These are phyloP conservation scores for Philopotamus ludificatus DNA, from an alignment of 1,140 invertebrate species.

Conservation along the genomic window DNA sequence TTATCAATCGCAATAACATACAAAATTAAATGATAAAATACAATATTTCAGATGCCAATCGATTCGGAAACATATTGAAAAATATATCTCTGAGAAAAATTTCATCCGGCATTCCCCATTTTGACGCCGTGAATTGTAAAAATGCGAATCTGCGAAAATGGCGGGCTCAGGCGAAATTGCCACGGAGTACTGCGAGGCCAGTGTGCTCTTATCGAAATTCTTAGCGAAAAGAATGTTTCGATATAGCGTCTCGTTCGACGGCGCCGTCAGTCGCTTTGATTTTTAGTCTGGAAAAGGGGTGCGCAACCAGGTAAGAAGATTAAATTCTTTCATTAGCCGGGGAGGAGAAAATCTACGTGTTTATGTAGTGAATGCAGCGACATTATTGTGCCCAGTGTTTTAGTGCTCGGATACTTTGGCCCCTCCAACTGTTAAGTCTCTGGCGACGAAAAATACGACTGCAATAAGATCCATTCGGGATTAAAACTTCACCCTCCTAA, in stretches of 20 bases:
- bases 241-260: neutral
- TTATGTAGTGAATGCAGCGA: neutral
- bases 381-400: constrained; percentile 5
- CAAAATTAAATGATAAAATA: no score
- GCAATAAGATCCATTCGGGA: constrained; percentile 6
- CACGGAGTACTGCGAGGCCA: neutral
- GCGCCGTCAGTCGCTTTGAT: neutral
- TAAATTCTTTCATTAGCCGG: constrained; percentile 7
- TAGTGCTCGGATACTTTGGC: neutral
- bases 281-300: neutral
- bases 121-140: neutral
- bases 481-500: constrained; percentile 3
- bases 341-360: constrained; percentile 1
- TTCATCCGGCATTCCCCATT: no score
- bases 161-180: neutral
- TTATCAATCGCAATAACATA: no score
- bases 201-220: constrained; percentile 5
- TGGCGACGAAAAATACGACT: constrained; percentile 7
- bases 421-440: neutral
- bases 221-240: constrained; percentile 3
- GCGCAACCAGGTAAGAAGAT: neutral
- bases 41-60: no score
- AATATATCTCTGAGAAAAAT: no score
- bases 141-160: neutral
- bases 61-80: no score